Conservation (phyloP, 2,113 vertebrate species). For the Tringa solitaria region DNA sequence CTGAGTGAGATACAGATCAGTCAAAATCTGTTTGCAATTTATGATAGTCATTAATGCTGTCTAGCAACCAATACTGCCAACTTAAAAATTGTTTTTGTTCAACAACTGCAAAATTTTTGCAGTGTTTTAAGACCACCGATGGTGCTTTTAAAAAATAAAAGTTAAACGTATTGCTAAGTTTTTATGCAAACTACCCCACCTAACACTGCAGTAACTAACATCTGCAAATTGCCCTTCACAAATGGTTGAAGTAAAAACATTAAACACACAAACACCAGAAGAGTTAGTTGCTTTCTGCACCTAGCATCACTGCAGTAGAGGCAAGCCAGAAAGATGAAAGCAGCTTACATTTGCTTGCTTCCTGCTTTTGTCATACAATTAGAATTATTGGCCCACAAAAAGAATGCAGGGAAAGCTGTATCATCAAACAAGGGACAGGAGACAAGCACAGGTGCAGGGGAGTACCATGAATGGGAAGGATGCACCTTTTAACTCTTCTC, state of each 20-base stretch:
- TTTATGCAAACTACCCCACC: background rate
- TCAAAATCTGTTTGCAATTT: background rate
- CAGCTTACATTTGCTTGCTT: background rate
- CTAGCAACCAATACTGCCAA: background rate
- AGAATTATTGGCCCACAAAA: background rate
- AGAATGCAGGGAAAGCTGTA: background rate
- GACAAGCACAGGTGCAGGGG: background rate
- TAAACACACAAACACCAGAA: background rate
- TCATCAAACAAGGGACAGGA: background rate
- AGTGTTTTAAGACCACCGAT: background rate
- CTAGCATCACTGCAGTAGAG: rapidly evolving
- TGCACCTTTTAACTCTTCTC: background rate
- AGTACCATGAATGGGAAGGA: background rate
- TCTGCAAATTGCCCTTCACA: background rate
- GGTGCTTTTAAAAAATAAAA: background rate
- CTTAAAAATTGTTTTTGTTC: background rate
- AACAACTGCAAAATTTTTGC: background rate
- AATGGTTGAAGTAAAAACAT: background rate
- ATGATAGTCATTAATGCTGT: background rate
- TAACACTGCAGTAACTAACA: background rate
- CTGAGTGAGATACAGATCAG: background rate
- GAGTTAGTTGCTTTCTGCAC: background rate
- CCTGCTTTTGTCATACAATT: background rate
- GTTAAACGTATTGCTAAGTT: background rate
- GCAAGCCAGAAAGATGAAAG: background rate